Evolutionary conservation across 2,888 invertebrate genomes (phyloP).

Genomic region (Endotricha flammealis): DNA sequence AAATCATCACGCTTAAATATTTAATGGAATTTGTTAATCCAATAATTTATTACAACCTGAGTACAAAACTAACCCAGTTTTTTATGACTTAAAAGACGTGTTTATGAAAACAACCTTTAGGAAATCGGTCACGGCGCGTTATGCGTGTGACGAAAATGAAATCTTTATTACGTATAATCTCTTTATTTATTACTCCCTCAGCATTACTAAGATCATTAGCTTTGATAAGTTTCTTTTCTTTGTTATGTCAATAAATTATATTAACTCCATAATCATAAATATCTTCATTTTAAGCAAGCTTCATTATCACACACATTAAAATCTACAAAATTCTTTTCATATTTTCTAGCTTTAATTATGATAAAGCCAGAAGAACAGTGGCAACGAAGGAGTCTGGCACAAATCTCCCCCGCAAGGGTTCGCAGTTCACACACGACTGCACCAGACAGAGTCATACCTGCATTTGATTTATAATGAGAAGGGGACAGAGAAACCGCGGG

Average conservation of each 20-base stretch:
- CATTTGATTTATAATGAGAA: constrained; percentile 73
- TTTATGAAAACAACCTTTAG: constrained; percentile 53
- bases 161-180: constrained; percentile 52
- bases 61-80: constrained; percentile 46
- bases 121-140: constrained; percentile 45
- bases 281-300: neutral
- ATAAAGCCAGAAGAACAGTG: constrained; percentile 33
- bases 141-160: constrained; percentile 37
- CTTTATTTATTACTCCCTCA: constrained; percentile 46
- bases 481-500: constrained; percentile 62
- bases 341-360: constrained; percentile 28
- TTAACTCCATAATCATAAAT: neutral
- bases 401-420: constrained; percentile 42
- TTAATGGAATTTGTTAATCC: constrained; percentile 41
- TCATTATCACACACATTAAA: neutral
- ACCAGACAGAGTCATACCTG: constrained; percentile 66
- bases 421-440: constrained; percentile 58
- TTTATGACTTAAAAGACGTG: constrained; percentile 42
- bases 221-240: constrained; percentile 5
- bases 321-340: constrained; percentile 2
- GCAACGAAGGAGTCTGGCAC: constrained; percentile 24
- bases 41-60: constrained; percentile 43
- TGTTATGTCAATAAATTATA: constrained; percentile 9
- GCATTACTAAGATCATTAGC: constrained; percentile 34
- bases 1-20: constrained; percentile 27